Percentiles rank a stretch among this genome's conserved stretches.
Conservation (phyloP, 2,888 invertebrate species). For the Alloscopus bannaensis region DNA sequence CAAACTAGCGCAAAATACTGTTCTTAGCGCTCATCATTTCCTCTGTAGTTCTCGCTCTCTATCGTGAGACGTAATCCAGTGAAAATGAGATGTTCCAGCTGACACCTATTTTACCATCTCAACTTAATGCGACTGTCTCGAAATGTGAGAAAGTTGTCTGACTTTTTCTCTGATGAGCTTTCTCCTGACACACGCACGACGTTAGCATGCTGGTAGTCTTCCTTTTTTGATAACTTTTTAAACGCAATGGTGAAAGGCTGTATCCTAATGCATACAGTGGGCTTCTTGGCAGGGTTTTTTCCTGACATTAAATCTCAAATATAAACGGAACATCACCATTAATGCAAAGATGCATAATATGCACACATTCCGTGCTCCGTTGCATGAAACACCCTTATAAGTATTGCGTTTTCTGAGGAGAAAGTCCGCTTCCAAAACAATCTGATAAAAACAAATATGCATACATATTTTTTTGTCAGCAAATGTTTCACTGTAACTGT, state of each 20-base stretch:
- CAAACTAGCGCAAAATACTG: constrained; percentile 38
- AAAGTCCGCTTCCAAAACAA: too few relatives aligned
- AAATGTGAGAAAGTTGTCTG: constrained; percentile 35
- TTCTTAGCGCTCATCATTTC: too few relatives aligned
- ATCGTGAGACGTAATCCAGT: constrained; percentile 22
- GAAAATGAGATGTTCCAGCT: constrained; percentile 51
- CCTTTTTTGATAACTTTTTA: constrained; percentile 37
- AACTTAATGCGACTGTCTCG: not conserved
- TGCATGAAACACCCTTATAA: too few relatives aligned
- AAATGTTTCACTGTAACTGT: too few relatives aligned
- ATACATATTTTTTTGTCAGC: too few relatives aligned
- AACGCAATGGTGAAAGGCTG: not conserved
- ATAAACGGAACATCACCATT: too few relatives aligned
- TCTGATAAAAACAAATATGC: too few relatives aligned
- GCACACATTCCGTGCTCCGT: too few relatives aligned
- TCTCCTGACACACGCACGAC: constrained; percentile 35
- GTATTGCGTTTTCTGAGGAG: too few relatives aligned
- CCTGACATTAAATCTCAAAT: too few relatives aligned
- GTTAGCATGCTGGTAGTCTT: constrained; percentile 34
- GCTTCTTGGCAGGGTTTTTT: too few relatives aligned
- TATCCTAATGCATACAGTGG: not conserved
- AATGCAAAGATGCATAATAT: too few relatives aligned
- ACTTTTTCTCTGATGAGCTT: constrained; percentile 39
- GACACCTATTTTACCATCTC: constrained; percentile 37
- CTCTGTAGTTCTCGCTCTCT: constrained; percentile 34